Evolutionary conservation across 2,113 vertebrate genomes (phyloP).

Genomic region (Alethe diademata): DNA sequence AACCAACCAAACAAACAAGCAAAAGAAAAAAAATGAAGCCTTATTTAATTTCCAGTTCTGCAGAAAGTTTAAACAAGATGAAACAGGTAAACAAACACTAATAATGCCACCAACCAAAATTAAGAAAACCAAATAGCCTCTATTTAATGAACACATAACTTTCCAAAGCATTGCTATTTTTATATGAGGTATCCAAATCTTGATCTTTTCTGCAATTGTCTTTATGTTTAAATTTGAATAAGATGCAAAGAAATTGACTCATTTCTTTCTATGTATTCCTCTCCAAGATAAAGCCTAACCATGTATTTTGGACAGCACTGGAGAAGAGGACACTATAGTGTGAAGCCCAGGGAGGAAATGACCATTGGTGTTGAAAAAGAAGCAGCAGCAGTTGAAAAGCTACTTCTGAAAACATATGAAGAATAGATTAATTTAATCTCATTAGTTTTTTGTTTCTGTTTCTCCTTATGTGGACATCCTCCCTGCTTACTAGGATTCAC

Average conservation of each 20-base stretch:
- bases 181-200: not conserved
- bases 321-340: not conserved
- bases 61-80: not conserved
- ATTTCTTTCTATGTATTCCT: not conserved
- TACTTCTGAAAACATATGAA: not conserved
- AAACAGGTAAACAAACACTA: not conserved
- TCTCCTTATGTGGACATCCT: not conserved
- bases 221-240: not conserved
- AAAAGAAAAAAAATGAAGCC: not conserved
- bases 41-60: not conserved
- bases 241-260: not conserved
- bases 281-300: not conserved
- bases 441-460: not conserved
- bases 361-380: not conserved
- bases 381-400: not conserved
- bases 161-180: not conserved
- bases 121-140: not conserved
- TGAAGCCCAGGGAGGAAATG: not conserved
- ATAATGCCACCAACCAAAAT: not conserved
- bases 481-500: not conserved
- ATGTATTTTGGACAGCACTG: not conserved
- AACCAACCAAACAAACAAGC: no score
- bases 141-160: not conserved
- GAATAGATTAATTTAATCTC: not conserved
- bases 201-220: not conserved